Evolutionary conservation across 2,113 vertebrate genomes (phyloP).

Genomic region (Cavia porcellus): DNA sequence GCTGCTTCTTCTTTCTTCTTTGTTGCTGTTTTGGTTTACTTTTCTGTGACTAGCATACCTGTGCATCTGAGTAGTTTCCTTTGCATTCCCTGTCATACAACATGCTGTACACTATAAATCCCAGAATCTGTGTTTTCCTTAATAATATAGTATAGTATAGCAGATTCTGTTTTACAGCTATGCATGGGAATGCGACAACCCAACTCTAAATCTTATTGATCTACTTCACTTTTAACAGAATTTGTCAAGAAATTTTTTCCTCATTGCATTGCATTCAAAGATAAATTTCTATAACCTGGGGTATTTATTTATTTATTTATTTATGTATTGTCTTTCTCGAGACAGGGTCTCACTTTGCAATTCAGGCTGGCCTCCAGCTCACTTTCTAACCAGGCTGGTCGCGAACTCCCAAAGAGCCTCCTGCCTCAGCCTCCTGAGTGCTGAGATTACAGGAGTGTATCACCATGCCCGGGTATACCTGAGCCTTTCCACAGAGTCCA

Average conservation of each 20-base stretch:
- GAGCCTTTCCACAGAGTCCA: neutral
- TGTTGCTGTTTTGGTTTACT: neutral
- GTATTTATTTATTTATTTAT: too few species aligned
- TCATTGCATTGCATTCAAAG: neutral
- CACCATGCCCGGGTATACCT: too few species aligned
- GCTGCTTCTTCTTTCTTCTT: neutral
- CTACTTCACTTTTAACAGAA: neutral
- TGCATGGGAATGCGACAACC: neutral
- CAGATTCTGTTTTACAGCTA: neutral
- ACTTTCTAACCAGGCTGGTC: too few species aligned
- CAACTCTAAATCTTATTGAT: neutral
- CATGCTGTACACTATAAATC: neutral
- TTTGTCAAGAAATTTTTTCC: neutral
- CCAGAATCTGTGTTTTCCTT: neutral
- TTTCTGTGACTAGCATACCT: neutral
- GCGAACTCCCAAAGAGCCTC: too few species aligned
- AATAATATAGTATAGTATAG: neutral
- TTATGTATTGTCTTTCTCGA: too few species aligned
- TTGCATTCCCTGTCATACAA: neutral
- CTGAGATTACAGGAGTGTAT: too few species aligned
- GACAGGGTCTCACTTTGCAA: too few species aligned
- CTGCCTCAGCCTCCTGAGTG: too few species aligned
- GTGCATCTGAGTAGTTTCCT: neutral
- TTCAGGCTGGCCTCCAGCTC: too few species aligned
- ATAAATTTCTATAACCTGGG: neutral